Percentiles rank a stretch among this genome's conserved stretches.
These are phyloP conservation scores for Tympanuchus pallidicinctus DNA, from an alignment of 2,113 vertebrate genomes.

Conservation along the genomic window DNA sequence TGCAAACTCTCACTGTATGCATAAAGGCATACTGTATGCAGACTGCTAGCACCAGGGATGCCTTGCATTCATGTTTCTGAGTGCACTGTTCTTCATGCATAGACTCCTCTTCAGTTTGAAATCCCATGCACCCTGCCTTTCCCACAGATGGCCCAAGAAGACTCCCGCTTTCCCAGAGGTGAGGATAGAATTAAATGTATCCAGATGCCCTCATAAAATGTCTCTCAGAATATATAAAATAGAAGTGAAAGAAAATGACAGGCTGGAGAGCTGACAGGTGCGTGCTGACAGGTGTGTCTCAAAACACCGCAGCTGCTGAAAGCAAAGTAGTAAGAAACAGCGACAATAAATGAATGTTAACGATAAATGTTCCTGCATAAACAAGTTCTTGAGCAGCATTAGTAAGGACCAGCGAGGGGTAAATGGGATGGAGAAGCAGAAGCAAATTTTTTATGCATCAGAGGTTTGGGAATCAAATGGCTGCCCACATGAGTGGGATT, in stretches of 20 bases:
- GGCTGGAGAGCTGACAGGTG: background rate
- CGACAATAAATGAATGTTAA: background rate
- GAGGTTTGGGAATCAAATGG: background rate
- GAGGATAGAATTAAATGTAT: background rate
- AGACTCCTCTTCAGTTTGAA: background rate
- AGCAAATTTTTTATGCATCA: background rate
- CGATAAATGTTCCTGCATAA: background rate
- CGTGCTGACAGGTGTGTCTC: background rate
- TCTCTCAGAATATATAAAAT: background rate
- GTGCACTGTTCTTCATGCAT: fast-evolving
- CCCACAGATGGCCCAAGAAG: background rate
- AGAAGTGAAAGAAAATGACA: background rate
- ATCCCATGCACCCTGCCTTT: background rate
- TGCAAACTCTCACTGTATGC: background rate
- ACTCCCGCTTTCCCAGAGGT: background rate
- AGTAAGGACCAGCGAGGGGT: background rate
- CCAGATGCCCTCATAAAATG: background rate
- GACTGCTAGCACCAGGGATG: background rate
- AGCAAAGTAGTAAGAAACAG: background rate
- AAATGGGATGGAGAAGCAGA: background rate
- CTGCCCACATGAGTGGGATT: background rate
- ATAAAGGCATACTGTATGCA: background rate
- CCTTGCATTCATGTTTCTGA: background rate
- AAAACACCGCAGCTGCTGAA: background rate
- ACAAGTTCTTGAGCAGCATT: background rate